These are phyloP conservation scores for Synergus itoensis DNA, from an alignment of 2,888 invertebrate genomes.

Conservation along the genomic window DNA sequence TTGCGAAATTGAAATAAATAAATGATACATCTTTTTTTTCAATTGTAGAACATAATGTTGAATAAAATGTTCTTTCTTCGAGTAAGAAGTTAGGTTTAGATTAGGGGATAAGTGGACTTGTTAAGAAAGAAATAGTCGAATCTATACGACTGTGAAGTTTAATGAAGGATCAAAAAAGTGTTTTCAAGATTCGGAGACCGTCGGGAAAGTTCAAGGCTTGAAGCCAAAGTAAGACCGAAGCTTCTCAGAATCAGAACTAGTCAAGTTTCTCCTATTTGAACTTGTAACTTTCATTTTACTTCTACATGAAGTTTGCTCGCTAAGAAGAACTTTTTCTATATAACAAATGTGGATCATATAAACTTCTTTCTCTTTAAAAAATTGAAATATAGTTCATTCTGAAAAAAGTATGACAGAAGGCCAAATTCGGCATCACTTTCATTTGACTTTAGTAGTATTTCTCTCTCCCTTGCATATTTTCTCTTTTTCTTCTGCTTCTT, in stretches of 20 bases:
- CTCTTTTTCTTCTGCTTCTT: conserved; percentile 3
- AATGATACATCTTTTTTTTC: too few species aligned
- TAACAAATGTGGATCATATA: not conserved
- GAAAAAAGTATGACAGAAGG: not conserved
- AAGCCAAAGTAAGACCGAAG: conserved; percentile 14
- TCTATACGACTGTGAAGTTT: conserved; percentile 14
- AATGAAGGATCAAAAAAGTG: conserved; percentile 31
- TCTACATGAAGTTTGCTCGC: not conserved
- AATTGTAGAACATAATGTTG: not conserved
- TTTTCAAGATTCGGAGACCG: conserved; percentile 23
- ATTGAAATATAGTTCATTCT: not conserved
- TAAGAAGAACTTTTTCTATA: not conserved
- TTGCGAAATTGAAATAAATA: too few species aligned
- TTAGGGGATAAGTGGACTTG: conserved; percentile 3
- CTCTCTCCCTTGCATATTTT: conserved; percentile 16
- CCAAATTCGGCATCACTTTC: not conserved
- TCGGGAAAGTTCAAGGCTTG: conserved; percentile 33
- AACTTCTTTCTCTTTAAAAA: not conserved
- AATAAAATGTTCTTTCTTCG: conserved; percentile 5
- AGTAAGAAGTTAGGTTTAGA: not conserved
- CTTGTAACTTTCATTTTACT: conserved; percentile 12
- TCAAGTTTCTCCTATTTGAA: conserved; percentile 22
- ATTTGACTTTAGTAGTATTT: not conserved
- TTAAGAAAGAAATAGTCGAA: not conserved
- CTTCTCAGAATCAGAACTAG: conserved; percentile 27